These are phyloP conservation scores for Burhinus bistriatus DNA, from an alignment of 2,113 vertebrate genomes.

Conservation along the genomic window DNA sequence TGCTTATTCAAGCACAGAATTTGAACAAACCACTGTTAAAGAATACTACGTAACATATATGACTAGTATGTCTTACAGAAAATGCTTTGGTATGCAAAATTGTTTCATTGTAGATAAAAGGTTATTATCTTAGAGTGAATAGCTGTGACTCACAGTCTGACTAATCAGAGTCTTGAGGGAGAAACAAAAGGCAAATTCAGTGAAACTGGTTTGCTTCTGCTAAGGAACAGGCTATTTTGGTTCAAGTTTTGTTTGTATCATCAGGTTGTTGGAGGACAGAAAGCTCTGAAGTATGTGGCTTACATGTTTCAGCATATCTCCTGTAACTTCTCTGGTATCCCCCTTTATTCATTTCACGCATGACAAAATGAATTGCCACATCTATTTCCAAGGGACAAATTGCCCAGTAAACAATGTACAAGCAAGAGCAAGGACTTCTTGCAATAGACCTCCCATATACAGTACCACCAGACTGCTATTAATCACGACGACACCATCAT, in stretches of 20 bases:
- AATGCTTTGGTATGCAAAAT: not conserved
- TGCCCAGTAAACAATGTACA: not conserved
- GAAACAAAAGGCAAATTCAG: not conserved
- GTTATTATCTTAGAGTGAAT: not conserved
- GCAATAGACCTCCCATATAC: rapidly evolving
- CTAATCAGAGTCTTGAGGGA: not conserved
- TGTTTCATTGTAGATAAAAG: not conserved
- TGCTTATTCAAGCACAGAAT: not conserved
- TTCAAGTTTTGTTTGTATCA: not conserved
- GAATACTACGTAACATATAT: not conserved
- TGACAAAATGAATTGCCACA: not conserved
- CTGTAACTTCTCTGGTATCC: not conserved
- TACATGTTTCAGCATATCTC: not conserved
- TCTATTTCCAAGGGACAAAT: not conserved
- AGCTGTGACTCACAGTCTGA: constrained; percentile 10
- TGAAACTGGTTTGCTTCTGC: not conserved
- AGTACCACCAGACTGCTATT: rapidly evolving
- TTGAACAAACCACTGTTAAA: not conserved
- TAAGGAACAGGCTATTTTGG: not conserved
- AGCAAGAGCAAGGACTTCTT: not conserved
- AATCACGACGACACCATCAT: rapidly evolving
- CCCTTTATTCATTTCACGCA: not conserved
- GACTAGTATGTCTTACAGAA: not conserved
- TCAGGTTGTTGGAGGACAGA: not conserved
- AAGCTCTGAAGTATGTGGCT: not conserved